Conservation (phyloP, 2,797 vertebrate genomes). For the Saxicola maurus region DNA sequence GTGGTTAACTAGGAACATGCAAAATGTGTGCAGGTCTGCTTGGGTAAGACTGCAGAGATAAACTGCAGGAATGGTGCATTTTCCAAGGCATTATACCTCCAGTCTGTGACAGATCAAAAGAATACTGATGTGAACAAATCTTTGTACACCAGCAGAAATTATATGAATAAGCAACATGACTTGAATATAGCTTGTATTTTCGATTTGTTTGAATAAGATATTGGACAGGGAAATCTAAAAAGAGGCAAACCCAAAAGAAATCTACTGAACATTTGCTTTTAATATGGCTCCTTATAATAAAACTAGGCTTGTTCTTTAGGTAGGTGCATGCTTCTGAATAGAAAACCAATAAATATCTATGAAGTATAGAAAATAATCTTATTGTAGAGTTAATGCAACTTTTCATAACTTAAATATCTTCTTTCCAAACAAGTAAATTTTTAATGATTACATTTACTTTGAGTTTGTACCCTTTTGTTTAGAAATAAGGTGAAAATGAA, state of each 20-base stretch:
- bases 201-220: neutral
- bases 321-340: neutral
- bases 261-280: fast-evolving
- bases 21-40: neutral
- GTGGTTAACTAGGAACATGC: neutral
- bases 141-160: neutral
- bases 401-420: neutral
- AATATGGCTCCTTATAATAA: neutral
- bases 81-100: neutral
- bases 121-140: neutral
- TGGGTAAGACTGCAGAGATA: neutral
- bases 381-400: neutral
- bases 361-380: neutral
- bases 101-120: neutral
- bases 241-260: neutral
- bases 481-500: neutral
- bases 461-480: neutral
- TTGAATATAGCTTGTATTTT: neutral
- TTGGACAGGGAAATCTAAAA: neutral
- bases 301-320: neutral
- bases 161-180: neutral
- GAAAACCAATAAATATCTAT: neutral
- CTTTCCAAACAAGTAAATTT: neutral
- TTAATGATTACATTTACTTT: neutral
- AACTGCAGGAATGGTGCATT: neutral